phyloP scores from a whole-genome alignment of 1,140 invertebrate genomes.

The Bombus terrestris region DNA sequence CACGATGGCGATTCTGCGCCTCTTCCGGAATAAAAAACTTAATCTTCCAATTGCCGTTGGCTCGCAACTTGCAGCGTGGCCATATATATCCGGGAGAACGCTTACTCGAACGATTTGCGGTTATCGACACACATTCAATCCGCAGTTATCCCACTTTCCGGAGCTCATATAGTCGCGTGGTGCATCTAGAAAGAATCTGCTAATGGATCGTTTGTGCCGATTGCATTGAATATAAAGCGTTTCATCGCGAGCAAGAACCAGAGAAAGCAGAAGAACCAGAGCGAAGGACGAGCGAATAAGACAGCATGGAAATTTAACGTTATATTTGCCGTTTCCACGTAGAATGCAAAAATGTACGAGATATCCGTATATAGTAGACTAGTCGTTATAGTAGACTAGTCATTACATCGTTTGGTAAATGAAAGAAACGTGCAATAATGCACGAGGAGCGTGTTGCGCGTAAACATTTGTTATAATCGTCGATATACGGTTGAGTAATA shows the following conservation, averaged over 20 bases:
- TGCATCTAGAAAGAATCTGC: conserved; percentile 35
- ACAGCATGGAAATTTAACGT: too few species aligned
- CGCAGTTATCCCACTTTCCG: conserved; percentile 39
- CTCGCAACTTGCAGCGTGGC: conserved; percentile 31
- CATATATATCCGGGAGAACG: conserved; percentile 28
- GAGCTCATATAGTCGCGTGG: conserved; percentile 17
- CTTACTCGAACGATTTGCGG: conserved; percentile 38
- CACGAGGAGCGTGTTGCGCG: too few species aligned
- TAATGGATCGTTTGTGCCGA: conserved; percentile 36
- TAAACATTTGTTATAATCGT: too few species aligned
- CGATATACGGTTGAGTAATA: too few species aligned
- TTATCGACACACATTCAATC: conserved; percentile 41
- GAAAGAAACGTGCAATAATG: too few species aligned
- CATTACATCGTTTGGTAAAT: too few species aligned
- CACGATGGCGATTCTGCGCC: too few species aligned
- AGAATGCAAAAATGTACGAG: too few species aligned
- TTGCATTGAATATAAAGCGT: conserved; percentile 31
- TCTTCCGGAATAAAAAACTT: conserved; percentile 2
- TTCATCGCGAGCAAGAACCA: not conserved
- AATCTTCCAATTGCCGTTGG: conserved; percentile 44
- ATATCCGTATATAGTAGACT: too few species aligned
- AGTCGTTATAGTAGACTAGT: too few species aligned
- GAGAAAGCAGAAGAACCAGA: not conserved
- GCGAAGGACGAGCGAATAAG: too few species aligned
- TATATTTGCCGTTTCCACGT: too few species aligned